Percentiles rank a stretch among this genome's conserved stretches.
These are phyloP conservation scores for Agriopis marginaria DNA, from an alignment of 2,888 invertebrate species.

Conservation along the genomic window DNA sequence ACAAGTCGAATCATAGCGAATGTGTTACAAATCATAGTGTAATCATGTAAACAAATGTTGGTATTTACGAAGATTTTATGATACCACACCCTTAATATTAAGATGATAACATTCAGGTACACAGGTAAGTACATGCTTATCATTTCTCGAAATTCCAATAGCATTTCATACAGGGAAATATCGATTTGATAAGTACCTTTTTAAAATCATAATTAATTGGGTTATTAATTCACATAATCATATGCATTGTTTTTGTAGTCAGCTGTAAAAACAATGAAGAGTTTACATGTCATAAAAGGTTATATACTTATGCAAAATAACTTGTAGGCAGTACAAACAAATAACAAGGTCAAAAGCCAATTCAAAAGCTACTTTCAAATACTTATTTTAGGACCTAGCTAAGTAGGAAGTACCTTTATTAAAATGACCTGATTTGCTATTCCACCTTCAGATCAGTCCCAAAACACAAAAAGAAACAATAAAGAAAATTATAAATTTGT, in stretches of 20 bases:
- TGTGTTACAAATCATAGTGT: conserved; percentile 18
- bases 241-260: neutral
- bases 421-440: too few species aligned
- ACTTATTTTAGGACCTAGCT: conserved; percentile 11
- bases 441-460: neutral
- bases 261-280: conserved; percentile 1
- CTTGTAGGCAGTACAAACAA: neutral
- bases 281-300: neutral
- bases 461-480: too few species aligned
- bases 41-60: conserved; percentile 21
- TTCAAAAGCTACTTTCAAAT: conserved; percentile 18
- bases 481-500: too few species aligned
- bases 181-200: neutral
- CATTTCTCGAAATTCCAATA: conserved; percentile 11
- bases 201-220: neutral
- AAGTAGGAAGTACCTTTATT: neutral
- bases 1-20: conserved; percentile 24
- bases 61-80: conserved; percentile 21
- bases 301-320: neutral
- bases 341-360: conserved; percentile 21
- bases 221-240: neutral
- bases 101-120: conserved; percentile 10
- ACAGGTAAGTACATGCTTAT: conserved; percentile 10
- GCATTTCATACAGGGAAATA: neutral
- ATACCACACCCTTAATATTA: conserved; percentile 31